Conservation (phyloP, 2,113 vertebrate species). For the Felis catus region F.catus_Fca126_mat1.0 CM031414.1:25830001-25830500, state of each 20-base stretch:
- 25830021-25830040: not conserved
- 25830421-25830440: not conserved
- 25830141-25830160: not conserved
- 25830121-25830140: not conserved
- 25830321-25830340: too few relatives aligned
- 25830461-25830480: not conserved
- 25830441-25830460: not conserved
- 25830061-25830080: not conserved
- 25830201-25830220: not conserved
- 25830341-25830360: not conserved
- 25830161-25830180: not conserved
- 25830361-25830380: not conserved
- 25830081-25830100: not conserved
- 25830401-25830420: not conserved
- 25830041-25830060: not conserved
- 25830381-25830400: not conserved
- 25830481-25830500: not conserved
- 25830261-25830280: not conserved
- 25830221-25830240: not conserved
- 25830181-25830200: not conserved
- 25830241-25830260: not conserved
- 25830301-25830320: not conserved
- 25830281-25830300: not conserved
- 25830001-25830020: not conserved
- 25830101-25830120: not conserved